A percentile compares a stretch with the other conserved stretches of the same genome.
Evolutionary conservation across 2,113 vertebrate genomes (phyloP).

Genomic region (Ctenomys sociabilis): DNA sequence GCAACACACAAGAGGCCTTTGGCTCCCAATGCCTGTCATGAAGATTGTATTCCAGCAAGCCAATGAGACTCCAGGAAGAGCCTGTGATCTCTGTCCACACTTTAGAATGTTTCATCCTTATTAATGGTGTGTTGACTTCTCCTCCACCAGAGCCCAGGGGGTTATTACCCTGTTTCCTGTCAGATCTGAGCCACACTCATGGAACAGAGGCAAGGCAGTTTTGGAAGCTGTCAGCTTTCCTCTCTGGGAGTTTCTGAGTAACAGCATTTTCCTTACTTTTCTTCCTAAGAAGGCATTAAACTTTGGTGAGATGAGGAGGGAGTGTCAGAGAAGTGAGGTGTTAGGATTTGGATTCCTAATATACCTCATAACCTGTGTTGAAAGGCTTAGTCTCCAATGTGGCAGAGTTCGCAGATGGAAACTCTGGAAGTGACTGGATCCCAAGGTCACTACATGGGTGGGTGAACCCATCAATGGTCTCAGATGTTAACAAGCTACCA

Average conservation of each 20-base stretch:
- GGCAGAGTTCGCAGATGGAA: background rate
- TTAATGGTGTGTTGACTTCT: background rate
- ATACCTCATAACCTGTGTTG: background rate
- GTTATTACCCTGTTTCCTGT: background rate
- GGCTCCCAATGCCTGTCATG: background rate
- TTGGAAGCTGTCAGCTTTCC: background rate
- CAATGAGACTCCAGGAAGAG: too few relatives aligned
- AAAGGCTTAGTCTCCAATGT: background rate
- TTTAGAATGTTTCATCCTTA: background rate
- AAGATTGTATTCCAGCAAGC: background rate
- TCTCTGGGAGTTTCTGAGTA: background rate
- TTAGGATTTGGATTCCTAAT: background rate
- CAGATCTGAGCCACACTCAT: background rate
- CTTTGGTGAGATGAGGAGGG: too few relatives aligned
- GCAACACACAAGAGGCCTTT: too few relatives aligned
- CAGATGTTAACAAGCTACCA: too few relatives aligned
- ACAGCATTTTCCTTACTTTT: too few relatives aligned
- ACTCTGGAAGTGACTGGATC: background rate
- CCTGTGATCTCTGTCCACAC: background rate
- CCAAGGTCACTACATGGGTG: background rate
- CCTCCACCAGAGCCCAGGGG: background rate
- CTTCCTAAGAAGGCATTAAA: background rate
- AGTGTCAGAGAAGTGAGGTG: too few relatives aligned
- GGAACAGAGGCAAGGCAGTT: rapidly evolving
- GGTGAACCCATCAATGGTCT: background rate